These are phyloP conservation scores for Psittacus erithacus DNA, from an alignment of 2,113 vertebrate species.

Conservation along the genomic window DNA sequence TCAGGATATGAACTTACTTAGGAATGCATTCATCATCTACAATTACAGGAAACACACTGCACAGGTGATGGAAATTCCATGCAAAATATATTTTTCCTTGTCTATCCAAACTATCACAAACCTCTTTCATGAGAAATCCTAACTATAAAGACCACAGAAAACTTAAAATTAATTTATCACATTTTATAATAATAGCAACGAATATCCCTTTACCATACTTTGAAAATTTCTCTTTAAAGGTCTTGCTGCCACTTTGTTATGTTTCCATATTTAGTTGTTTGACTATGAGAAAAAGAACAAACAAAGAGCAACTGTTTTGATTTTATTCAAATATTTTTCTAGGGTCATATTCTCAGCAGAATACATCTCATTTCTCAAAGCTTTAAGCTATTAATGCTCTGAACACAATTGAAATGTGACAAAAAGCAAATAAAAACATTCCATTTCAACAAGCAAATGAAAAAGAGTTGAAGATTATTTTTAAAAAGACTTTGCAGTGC, in stretches of 20 bases:
- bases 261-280: neutral
- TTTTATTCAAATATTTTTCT: neutral
- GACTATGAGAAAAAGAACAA: neutral
- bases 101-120: neutral
- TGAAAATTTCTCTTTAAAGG: neutral
- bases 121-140: neutral
- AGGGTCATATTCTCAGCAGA: neutral
- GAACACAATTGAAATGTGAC: neutral
- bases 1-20: neutral
- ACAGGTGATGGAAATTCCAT: neutral
- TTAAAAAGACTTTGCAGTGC: accelerated
- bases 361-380: neutral
- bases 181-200: neutral
- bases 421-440: neutral
- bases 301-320: neutral
- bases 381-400: neutral
- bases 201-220: neutral
- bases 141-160: neutral
- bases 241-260: neutral
- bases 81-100: neutral
- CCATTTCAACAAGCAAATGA: neutral
- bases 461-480: neutral
- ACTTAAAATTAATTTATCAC: neutral
- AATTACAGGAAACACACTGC: neutral
- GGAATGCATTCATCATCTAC: neutral